Base-by-base conservation (phyloP, 2,888 invertebrate genomes). In the Hypena proboscidalis region DNA sequence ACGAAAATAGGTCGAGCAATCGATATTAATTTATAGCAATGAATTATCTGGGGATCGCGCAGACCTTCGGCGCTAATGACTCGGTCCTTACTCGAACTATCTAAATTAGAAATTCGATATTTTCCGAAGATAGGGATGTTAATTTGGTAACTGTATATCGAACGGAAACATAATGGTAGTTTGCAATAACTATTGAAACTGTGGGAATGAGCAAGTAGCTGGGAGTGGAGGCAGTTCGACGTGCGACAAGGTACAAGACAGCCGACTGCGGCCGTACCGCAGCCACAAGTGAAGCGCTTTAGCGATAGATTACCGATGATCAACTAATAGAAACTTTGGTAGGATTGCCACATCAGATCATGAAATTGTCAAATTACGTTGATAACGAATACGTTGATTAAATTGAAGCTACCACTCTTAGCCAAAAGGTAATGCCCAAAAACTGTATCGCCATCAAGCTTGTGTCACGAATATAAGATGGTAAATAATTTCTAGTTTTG, bases 101-200 rank as follows among this genome's bases (percentile, higher is more conserved):
- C 44, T 54, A 62, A 60, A 63, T 63, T 63, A 56, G 58, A 66
- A 63, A 68, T 67, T 62, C 51, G 58, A 64, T 61, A 64, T 58
- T 61, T 62, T 62, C 58, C 34, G 48, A 36, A 59, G 65, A 64
- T 63, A 60, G 39, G 40, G 47, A 52, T 60, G 58, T 63, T 67
- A 67, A 67, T 69, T 61, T 51, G 48, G 53, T 49, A 59, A 55
- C 38, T 48, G 57, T 59, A 64, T 49, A 57, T 60, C 30, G 41
- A 41, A 27, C 37, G 46, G 50, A 56, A 49, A 50, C 34, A 34
- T 54, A 35, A 49, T 41, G 41, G 40, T 61, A 63, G 65, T 65
- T 65, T 57, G 61, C 53, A 66, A 65, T 63, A 66, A 58, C 67
- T 65, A 69, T 67, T 58, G 58, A 57, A 68, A 68, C 67, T 69